These are phyloP conservation scores for Drosophila demipolita DNA, from an alignment of 2,888 invertebrate genomes.

Conservation along the genomic window DNA sequence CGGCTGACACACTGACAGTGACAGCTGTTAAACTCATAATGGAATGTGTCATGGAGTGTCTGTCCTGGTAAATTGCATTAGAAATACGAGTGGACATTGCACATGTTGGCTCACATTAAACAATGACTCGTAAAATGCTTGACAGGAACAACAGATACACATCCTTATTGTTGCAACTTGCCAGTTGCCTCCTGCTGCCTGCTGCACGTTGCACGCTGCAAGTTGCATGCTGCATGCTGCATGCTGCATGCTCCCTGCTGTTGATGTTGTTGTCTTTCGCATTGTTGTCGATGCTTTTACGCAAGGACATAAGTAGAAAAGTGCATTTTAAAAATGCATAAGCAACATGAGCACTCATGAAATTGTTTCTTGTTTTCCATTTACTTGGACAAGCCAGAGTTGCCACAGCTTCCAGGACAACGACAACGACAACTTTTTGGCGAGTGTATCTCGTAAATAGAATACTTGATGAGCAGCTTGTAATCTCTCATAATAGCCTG, in stretches of 20 bases:
- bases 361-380: conserved; percentile 51
- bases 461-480: conserved; percentile 54
- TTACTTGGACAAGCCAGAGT: conserved; percentile 31
- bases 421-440: conserved; percentile 23
- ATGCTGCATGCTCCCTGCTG: conserved; percentile 26
- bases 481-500: conserved; percentile 26
- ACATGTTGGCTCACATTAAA: conserved; percentile 50
- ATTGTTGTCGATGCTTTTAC: conserved; percentile 66
- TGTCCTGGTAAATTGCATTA: conserved; percentile 69
- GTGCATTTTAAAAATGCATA: conserved; percentile 77
- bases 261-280: conserved; percentile 7
- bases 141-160: conserved; percentile 42
- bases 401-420: conserved; percentile 2
- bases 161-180: conserved; percentile 41
- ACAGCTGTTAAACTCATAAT: conserved; percentile 49
- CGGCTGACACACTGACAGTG: conserved; percentile 54
- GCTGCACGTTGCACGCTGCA: conserved; percentile 7
- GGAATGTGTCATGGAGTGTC: conserved; percentile 27
- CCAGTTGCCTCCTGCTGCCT: conserved; percentile 25
- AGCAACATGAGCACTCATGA: conserved; percentile 61
- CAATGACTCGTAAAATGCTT: conserved; percentile 70
- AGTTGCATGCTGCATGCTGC: not conserved
- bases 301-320: conserved; percentile 65
- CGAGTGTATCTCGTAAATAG: conserved; percentile 55
- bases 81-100: conserved; percentile 40